A percentile compares a stretch with the other conserved stretches of the same genome.
Evolutionary conservation across 92 coral and sea anemone genomes (phyloP).

Genomic region (Pocillopora grandis): DNA sequence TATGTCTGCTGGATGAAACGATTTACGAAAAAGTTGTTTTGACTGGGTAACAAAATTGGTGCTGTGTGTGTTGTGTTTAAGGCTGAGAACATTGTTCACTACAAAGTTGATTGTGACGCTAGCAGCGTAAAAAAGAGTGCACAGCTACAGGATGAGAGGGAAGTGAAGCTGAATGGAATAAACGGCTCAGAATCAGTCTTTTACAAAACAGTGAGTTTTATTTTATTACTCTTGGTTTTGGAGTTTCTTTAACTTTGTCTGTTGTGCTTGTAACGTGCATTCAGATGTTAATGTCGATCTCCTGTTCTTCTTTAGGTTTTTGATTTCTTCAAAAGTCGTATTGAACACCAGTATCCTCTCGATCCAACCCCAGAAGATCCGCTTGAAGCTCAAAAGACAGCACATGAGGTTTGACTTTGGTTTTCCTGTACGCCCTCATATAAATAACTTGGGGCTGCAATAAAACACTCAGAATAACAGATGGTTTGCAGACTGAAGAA

Average conservation of each 20-base stretch:
- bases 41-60: not conserved
- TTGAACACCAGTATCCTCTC: constrained; percentile 89
- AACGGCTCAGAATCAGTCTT: constrained; percentile 89
- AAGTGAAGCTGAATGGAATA: constrained; percentile 77
- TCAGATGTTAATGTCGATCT: not conserved
- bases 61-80: constrained; percentile 9
- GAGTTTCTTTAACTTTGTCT: not conserved
- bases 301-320: constrained; percentile 64
- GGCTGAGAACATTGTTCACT: constrained; percentile 81
- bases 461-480: too few species aligned
- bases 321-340: constrained; percentile 85
- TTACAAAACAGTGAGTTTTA: constrained; percentile 85
- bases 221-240: not conserved
- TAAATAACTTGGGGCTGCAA: too few species aligned
- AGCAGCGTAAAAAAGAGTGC: constrained; percentile 48
- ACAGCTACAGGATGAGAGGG: constrained; percentile 80
- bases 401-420: constrained; percentile 77
- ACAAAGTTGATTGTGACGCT: constrained; percentile 80
- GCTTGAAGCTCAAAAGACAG: constrained; percentile 87
- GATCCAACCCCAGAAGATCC: constrained; percentile 99
- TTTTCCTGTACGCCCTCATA: not conserved
- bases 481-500: too few species aligned
- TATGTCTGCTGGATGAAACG: too few species aligned
- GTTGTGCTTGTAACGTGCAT: not conserved
- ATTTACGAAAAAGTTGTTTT: too few species aligned